These are phyloP conservation scores for Notarius quadriscutis DNA, from an alignment of 2,113 vertebrate species.

Conservation along the genomic window DNA sequence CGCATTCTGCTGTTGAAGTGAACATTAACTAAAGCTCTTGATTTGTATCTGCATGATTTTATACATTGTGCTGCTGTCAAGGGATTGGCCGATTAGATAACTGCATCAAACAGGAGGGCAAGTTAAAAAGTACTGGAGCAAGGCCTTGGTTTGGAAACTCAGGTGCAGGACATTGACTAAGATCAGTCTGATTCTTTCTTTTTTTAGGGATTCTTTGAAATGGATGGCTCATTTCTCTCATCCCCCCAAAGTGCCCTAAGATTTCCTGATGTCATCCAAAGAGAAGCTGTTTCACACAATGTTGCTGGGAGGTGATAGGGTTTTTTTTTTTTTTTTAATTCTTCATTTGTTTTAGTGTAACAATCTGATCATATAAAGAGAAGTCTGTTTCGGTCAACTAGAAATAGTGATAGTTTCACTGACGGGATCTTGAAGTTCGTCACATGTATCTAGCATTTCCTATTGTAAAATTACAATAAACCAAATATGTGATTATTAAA, in stretches of 20 bases:
- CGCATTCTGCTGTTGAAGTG: too few relatives aligned
- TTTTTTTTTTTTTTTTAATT: background rate
- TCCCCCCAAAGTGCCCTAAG: constrained; percentile 50
- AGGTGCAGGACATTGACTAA: background rate
- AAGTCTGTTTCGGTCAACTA: background rate
- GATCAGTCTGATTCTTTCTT: background rate
- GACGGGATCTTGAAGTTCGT: background rate
- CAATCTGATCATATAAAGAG: background rate
- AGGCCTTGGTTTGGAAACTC: background rate
- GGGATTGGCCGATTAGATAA: too few relatives aligned
- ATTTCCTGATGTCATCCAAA: background rate
- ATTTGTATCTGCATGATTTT: too few relatives aligned
- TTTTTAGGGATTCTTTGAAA: constrained; percentile 66
- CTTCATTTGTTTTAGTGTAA: background rate
- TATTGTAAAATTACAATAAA: background rate
- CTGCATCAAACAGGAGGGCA: background rate
- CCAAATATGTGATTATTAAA: background rate
- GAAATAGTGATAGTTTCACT: background rate
- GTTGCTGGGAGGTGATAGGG: background rate
- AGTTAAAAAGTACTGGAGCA: background rate
- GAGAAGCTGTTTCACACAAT: background rate
- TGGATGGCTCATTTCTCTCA: constrained; percentile 61
- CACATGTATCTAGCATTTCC: background rate
- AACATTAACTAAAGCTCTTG: too few relatives aligned
- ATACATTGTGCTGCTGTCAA: too few relatives aligned